phyloP scores from a whole-genome alignment of 1,140 invertebrate genomes.

The Drosophila serrata region DNA sequence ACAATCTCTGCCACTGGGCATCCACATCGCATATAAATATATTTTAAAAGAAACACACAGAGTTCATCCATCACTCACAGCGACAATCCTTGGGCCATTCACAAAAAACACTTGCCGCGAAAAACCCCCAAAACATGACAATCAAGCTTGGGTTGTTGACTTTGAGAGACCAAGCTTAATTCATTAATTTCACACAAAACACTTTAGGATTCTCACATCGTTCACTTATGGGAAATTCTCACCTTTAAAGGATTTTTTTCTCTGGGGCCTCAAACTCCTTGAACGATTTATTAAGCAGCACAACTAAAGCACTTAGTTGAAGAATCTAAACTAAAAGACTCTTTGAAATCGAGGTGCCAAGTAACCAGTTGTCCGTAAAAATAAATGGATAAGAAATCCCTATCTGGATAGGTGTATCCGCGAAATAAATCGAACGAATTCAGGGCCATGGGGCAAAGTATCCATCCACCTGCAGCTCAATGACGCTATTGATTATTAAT shows the following conservation, averaged over 20 bases:
- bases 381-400: slow-evolving; percentile 24
- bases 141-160: slow-evolving; percentile 43
- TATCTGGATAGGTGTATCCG: slow-evolving; percentile 31
- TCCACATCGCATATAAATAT: slow-evolving; percentile 29
- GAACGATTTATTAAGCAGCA: not conserved
- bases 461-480: slow-evolving; percentile 12
- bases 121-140: slow-evolving; percentile 43
- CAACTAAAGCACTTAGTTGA: slow-evolving; percentile 8
- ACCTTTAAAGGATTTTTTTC: slow-evolving; percentile 15
- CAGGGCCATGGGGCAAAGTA: slow-evolving; percentile 34
- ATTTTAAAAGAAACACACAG: slow-evolving; percentile 2
- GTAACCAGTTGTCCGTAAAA: slow-evolving; percentile 20
- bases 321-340: slow-evolving; percentile 19
- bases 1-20: slow-evolving; percentile 21
- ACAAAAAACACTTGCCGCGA: slow-evolving; percentile 47
- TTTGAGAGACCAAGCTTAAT: slow-evolving; percentile 35
- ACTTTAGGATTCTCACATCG: slow-evolving; percentile 23
- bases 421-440: slow-evolving; percentile 1
- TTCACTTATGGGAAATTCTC: slow-evolving; percentile 16
- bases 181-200: slow-evolving; percentile 35
- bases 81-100: slow-evolving; percentile 49
- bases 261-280: not conserved
- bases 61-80: slow-evolving; percentile 26
- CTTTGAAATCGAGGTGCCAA: not conserved
- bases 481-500: slow-evolving; percentile 56